A percentile compares a stretch with the other conserved stretches of the same genome.
Conservation (phyloP, 2,888 invertebrate species). For the Ectemnius continuus region DNA sequence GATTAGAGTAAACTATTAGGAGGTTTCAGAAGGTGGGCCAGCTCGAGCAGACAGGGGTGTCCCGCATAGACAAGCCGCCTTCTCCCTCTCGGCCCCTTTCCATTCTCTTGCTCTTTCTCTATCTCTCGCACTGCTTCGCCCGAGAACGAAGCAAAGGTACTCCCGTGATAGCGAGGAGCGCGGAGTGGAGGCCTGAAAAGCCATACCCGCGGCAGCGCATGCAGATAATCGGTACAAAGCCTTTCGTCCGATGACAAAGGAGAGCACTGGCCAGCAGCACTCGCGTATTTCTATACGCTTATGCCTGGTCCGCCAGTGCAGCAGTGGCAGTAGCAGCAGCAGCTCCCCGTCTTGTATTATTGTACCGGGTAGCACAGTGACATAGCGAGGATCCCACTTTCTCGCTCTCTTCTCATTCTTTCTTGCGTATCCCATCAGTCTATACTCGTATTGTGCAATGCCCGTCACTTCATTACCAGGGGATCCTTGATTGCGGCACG, state of each 20-base stretch:
- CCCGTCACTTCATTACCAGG: background rate
- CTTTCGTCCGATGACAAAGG: constrained; percentile 72
- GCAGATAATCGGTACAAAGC: constrained; percentile 75
- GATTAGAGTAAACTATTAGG: constrained; percentile 70
- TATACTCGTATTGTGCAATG: background rate
- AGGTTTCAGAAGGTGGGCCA: constrained; percentile 64
- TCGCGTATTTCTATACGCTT: constrained; percentile 45
- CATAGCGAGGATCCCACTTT: constrained; percentile 33
- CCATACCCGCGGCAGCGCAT: constrained; percentile 66
- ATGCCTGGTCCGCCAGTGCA: constrained; percentile 13
- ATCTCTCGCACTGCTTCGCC: constrained; percentile 32
- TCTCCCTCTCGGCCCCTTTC: too few relatives aligned
- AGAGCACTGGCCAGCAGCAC: constrained; percentile 64
- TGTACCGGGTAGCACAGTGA: constrained; percentile 59
- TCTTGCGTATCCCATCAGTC: constrained; percentile 19
- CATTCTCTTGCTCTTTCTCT: too few relatives aligned
- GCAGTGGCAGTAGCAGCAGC: constrained; percentile 6
- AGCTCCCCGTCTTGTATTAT: constrained; percentile 57
- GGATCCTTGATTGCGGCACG: background rate
- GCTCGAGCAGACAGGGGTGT: constrained; percentile 59
- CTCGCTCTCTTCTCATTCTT: constrained; percentile 13
- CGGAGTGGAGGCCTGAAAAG: constrained; percentile 61
- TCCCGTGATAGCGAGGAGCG: background rate
- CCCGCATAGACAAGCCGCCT: constrained; percentile 45
- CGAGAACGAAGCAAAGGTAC: constrained; percentile 53